A percentile compares a stretch with the other conserved stretches of the same genome.
Evolutionary conservation across 2,797 vertebrate species (phyloP).

Genomic region (Novumbra hubbsi): DNA sequence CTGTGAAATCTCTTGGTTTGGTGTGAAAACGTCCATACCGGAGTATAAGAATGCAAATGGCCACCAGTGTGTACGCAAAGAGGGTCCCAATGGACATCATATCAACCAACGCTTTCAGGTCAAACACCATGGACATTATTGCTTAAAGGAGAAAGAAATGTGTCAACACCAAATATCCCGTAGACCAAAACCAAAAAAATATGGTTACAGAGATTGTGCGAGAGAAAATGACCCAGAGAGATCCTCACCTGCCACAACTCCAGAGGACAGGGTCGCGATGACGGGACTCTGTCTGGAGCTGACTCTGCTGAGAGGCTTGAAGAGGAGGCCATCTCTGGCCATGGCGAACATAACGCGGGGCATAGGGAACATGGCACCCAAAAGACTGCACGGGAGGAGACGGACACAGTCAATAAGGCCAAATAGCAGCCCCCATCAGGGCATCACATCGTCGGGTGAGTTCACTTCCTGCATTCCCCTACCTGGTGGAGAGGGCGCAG

Average conservation of each 20-base stretch:
- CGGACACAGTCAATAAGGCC: background rate
- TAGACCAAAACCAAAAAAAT: background rate
- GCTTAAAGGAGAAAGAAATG: slow-evolving; percentile 59
- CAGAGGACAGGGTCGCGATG: slow-evolving; percentile 80
- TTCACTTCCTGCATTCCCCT: background rate
- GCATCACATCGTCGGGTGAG: too few relatives aligned
- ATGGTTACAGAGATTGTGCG: background rate
- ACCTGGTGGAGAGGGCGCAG: slow-evolving; percentile 86
- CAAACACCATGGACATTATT: slow-evolving; percentile 83
- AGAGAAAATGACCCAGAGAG: too few relatives aligned
- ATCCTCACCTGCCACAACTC: slow-evolving; percentile 76
- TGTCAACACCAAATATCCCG: background rate
- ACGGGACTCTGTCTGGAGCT: slow-evolving; percentile 78
- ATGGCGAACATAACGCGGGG: slow-evolving; percentile 87
- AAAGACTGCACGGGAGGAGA: slow-evolving; percentile 67
- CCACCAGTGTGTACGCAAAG: slow-evolving; percentile 86
- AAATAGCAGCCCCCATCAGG: too few relatives aligned
- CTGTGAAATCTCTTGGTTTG: background rate
- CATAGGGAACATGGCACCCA: slow-evolving; percentile 89
- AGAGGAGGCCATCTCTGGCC: slow-evolving; percentile 88
- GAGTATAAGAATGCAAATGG: slow-evolving; percentile 84
- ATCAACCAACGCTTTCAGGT: slow-evolving; percentile 83
- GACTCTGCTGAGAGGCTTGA: slow-evolving; percentile 74
- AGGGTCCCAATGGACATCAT: slow-evolving; percentile 86
- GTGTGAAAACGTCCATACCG: slow-evolving; percentile 65